Conservation (phyloP, 2,888 invertebrate species). For the Torymus auratus region DNA sequence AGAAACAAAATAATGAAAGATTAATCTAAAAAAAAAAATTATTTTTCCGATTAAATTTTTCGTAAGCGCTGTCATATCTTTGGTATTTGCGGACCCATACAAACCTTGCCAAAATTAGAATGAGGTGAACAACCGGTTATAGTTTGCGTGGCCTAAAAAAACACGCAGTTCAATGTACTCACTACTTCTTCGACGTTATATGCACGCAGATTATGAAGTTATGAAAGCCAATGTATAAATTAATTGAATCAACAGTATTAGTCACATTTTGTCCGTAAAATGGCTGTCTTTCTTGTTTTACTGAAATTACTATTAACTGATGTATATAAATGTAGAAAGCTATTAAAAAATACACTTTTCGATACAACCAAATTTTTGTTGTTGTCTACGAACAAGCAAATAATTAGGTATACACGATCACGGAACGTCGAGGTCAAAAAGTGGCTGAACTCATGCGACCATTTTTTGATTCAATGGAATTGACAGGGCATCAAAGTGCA, state of each 20-base stretch:
- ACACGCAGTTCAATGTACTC: not conserved
- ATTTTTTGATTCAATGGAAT: constrained; percentile 30
- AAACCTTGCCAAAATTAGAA: constrained; percentile 27
- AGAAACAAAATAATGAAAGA: too few relatives aligned
- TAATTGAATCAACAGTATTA: too few relatives aligned
- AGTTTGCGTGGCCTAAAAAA: not conserved
- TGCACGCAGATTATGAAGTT: too few relatives aligned
- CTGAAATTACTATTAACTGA: too few relatives aligned
- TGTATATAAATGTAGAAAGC: too few relatives aligned
- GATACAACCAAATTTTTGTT: not conserved
- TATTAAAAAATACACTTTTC: not conserved
- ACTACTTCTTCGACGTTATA: too few relatives aligned
- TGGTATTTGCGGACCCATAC: constrained; percentile 16
- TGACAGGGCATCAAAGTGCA: constrained; percentile 38
- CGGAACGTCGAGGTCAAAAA: not conserved
- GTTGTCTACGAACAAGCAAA: too few relatives aligned
- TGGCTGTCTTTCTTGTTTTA: too few relatives aligned
- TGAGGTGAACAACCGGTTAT: constrained; percentile 36
- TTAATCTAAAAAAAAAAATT: too few relatives aligned
- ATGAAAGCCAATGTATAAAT: too few relatives aligned
- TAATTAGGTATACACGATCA: not conserved
- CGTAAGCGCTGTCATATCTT: constrained; percentile 26
- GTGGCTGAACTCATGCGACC: constrained; percentile 21
- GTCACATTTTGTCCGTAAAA: too few relatives aligned
- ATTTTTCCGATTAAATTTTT: constrained; percentile 38